These are phyloP conservation scores for Phymorhynchus buccinoides DNA, from an alignment of 1,140 invertebrate species.

Conservation along the genomic window DNA sequence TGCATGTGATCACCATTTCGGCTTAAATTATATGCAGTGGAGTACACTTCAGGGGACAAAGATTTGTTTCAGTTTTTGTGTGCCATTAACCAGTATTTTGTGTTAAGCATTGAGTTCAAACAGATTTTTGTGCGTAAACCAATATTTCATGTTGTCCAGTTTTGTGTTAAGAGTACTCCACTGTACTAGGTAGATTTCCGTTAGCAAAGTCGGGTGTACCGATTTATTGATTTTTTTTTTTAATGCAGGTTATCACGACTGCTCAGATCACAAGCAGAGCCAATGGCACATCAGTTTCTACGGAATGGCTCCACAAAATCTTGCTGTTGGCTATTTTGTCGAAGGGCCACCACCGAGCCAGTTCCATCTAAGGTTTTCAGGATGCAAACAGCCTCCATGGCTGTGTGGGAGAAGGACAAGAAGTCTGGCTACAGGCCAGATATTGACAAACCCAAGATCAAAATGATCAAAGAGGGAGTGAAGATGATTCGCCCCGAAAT, in stretches of 20 bases:
- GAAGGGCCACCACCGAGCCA: neutral
- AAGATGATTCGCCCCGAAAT: conserved; percentile 81
- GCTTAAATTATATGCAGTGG: too few species aligned
- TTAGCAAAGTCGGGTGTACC: too few species aligned
- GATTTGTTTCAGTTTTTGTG: too few species aligned
- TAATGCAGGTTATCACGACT: neutral
- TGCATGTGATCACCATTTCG: too few species aligned
- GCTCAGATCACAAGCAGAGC: neutral
- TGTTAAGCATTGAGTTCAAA: too few species aligned
- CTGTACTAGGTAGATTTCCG: too few species aligned
- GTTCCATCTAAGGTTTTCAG: neutral
- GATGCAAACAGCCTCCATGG: conserved; percentile 20
- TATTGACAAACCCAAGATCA: conserved; percentile 33
- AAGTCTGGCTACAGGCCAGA: conserved; percentile 58
- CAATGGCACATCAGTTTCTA: neutral
- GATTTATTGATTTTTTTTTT: neutral
- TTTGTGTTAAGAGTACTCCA: too few species aligned
- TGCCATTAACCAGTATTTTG: too few species aligned
- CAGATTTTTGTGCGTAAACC: too few species aligned
- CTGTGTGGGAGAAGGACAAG: conserved; percentile 52
- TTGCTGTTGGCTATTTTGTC: neutral
- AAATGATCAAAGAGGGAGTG: conserved; percentile 75
- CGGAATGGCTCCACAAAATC: neutral
- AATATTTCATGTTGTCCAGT: too few species aligned
- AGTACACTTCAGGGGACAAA: too few species aligned